Evolutionary conservation across 2,888 invertebrate genomes (phyloP).

Genomic region (Lamellibrachia columna): DNA sequence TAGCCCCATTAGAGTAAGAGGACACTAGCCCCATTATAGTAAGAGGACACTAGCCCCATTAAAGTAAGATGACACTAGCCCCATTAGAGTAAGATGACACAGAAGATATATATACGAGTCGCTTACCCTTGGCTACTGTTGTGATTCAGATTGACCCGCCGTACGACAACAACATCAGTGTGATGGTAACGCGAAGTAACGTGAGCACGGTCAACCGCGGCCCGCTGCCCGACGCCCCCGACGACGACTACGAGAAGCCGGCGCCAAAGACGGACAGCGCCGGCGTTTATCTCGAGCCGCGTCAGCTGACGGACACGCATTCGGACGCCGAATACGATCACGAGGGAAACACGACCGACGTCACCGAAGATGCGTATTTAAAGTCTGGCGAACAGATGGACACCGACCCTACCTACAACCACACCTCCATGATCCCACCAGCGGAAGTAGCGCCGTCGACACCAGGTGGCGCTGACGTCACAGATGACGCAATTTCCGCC

Average conservation of each 20-base stretch:
- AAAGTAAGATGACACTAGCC: no score
- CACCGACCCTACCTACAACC: no score
- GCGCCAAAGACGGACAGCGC: not conserved
- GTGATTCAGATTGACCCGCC: not conserved
- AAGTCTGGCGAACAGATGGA: no score
- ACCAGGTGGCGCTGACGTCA: not conserved
- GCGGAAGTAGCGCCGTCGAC: not conserved
- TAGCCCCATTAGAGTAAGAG: no score
- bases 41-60: no score
- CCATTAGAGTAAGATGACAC: no score
- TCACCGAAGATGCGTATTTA: not conserved
- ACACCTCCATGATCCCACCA: not conserved
- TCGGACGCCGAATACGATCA: not conserved
- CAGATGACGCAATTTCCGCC: not conserved
- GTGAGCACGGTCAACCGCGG: not conserved
- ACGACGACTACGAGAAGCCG: not conserved
- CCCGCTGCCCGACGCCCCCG: not conserved
- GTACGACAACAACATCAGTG: conserved; percentile 3
- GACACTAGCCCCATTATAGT: no score
- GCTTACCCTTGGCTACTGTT: no score
- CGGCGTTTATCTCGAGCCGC: not conserved
- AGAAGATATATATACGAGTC: no score
- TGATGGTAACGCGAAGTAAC: not conserved
- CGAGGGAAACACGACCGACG: not conserved
- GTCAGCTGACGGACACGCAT: not conserved